Evolutionary conservation across 2,888 invertebrate species (phyloP).

Genomic region (Thecocarcelia acutangulata): DNA sequence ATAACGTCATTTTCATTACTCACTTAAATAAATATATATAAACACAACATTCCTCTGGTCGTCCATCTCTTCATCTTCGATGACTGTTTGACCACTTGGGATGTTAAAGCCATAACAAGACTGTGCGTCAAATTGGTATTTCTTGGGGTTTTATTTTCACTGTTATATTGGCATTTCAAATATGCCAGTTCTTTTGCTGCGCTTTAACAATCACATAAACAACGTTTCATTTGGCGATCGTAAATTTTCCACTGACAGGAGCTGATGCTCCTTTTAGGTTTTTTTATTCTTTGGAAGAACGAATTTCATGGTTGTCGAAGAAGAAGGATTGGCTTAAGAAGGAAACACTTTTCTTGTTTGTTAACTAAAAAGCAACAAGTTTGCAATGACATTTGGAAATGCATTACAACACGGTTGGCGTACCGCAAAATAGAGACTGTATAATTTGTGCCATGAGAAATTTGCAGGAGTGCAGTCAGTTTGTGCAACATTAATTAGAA

Average conservation of each 20-base stretch:
- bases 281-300: background rate
- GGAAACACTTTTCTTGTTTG: slow-evolving; percentile 23
- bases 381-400: too few species aligned
- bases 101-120: slow-evolving; percentile 11
- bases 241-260: slow-evolving; percentile 72
- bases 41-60: too few species aligned
- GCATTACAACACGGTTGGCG: too few species aligned
- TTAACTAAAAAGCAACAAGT: background rate
- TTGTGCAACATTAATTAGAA: too few species aligned
- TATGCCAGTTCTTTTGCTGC: slow-evolving; percentile 33
- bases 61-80: too few species aligned
- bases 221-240: slow-evolving; percentile 56
- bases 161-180: slow-evolving; percentile 51
- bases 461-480: too few species aligned
- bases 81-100: too few species aligned
- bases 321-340: slow-evolving; percentile 47
- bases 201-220: background rate
- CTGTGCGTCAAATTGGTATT: slow-evolving; percentile 54
- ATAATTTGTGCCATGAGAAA: too few species aligned
- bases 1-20: too few species aligned
- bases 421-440: too few species aligned
- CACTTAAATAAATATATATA: too few species aligned
- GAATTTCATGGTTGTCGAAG: slow-evolving; percentile 36
- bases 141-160: background rate
- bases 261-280: slow-evolving; percentile 27